Evolutionary conservation across 2,797 vertebrate genomes (phyloP), one percentile per base, ranked within the genome.

Genomic region (Tauraco hartlaubi): DNA sequence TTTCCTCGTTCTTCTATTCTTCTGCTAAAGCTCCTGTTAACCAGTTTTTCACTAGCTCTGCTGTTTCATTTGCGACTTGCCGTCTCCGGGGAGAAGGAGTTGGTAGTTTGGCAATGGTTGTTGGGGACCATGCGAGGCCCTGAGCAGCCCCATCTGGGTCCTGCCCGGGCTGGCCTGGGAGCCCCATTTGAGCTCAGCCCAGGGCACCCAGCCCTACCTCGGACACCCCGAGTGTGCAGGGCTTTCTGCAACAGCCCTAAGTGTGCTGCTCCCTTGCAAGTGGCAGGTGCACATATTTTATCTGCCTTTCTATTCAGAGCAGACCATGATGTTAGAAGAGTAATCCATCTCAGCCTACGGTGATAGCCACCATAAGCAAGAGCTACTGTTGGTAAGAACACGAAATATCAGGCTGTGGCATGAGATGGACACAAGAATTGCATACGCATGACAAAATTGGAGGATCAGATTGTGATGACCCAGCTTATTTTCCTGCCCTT

Each of bases 1-100:
- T 96, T 96, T 93, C 74, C 74, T 67, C 76, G 21, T 82, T 91
- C 78, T 78, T 66, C 46, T 59, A 43, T 94, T 94, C 88, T 94
- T 91, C 68, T 91, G 46, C 26, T 58, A 74, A 76, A 92, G 75
- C 76, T 95, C 74, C 73, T 54, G 26, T 89, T 95, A 82, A 95
- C 69, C 66, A 80, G 52, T 91, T 94, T 91, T 59, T 87, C 54
- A 62, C 77, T 75, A 17, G 39, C 62, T 88, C 85, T 92, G 74
- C 59, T 86, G 37, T 79, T 73, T 82, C 41, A n/a, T 62, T 55
- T 85, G 43, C 5, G 5, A 6, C 37, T 61, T 59, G 52, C 25
- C 37, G 6, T 72, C 71, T 51, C 55, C 1, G 1, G 28, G 48
- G 43, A 82, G 64, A 51, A 15, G 25, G 39, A 39, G 5, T 6